phyloP scores from a whole-genome alignment of 2,888 invertebrate species.

The Temnothorax unifasciatus region DNA sequence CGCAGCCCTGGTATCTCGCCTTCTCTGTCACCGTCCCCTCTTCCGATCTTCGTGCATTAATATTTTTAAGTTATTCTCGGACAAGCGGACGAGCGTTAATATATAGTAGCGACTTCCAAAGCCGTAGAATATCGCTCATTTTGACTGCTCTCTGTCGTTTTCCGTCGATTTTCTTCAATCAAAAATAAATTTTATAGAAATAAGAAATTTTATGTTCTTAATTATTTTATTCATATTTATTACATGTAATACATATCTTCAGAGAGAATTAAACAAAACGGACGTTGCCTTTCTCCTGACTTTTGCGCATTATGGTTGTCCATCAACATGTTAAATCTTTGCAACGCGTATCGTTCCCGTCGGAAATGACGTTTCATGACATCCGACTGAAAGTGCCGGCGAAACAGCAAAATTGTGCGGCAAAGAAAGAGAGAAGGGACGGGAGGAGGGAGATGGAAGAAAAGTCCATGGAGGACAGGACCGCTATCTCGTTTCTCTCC shows the following conservation, averaged over 20 bases:
- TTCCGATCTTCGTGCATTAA: conserved; percentile 32
- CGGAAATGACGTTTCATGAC: conserved; percentile 55
- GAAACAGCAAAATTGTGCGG: conserved; percentile 43
- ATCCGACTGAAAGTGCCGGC: conserved; percentile 50
- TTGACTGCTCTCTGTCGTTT: not conserved
- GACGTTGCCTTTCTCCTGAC: conserved; percentile 17
- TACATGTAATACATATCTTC: not conserved
- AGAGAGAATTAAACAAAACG: not conserved
- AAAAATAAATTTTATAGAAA: not conserved
- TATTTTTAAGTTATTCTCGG: conserved; percentile 43
- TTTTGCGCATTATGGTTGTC: conserved; percentile 39
- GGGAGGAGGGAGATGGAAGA: conserved; percentile 29
- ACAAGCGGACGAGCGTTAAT: conserved; percentile 33
- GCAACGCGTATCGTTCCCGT: conserved; percentile 39
- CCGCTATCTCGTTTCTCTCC: conserved; percentile 61
- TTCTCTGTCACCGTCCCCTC: conserved; percentile 5
- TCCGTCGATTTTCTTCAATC: not conserved
- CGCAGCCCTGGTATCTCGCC: conserved; percentile 38
- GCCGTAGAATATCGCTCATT: conserved; percentile 15
- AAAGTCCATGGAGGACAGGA: conserved; percentile 52
- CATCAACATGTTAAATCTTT: conserved; percentile 43
- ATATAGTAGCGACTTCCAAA: conserved; percentile 17
- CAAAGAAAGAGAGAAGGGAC: conserved; percentile 37
- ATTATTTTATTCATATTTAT: conserved; percentile 16
- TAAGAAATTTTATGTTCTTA: not conserved